phyloP scores from a whole-genome alignment of 2,888 invertebrate species.

The Pollenia amentaria region DNA sequence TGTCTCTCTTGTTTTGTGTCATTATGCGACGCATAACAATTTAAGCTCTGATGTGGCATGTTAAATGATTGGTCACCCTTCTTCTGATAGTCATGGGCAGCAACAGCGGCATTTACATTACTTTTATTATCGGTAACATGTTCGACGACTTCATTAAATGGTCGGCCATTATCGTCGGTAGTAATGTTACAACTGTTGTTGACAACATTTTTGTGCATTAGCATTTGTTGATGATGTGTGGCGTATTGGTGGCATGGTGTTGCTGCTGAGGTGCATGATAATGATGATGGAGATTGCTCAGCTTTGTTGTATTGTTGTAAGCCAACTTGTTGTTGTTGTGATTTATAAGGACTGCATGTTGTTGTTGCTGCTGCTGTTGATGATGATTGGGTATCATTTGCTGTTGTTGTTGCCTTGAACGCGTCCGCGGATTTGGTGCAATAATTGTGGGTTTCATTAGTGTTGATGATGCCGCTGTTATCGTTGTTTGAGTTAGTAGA shows the following conservation, averaged over 20 bases:
- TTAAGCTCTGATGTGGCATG: conserved; percentile 63
- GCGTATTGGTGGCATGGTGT: conserved; percentile 57
- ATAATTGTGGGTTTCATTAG: conserved; percentile 76
- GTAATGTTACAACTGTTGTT: conserved; percentile 59
- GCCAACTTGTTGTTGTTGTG: conserved; percentile 62
- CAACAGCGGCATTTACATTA: conserved; percentile 14
- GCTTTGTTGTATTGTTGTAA: conserved; percentile 65
- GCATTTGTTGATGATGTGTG: conserved; percentile 78
- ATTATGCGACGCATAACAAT: conserved; percentile 52
- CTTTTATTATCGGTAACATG: conserved; percentile 59
- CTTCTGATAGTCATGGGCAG: conserved; percentile 33
- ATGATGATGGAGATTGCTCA: conserved; percentile 76
- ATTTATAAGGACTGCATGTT: conserved; percentile 72
- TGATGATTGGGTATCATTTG: conserved; percentile 73
- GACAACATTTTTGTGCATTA: conserved; percentile 75
- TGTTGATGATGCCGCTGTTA: conserved; percentile 61
- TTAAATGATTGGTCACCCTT: conserved; percentile 72
- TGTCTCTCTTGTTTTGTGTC: conserved; percentile 11
- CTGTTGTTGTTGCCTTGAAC: conserved; percentile 76
- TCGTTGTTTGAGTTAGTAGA: conserved; percentile 58
- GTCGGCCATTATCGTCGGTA: conserved; percentile 68
- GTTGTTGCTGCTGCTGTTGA: conserved; percentile 74
- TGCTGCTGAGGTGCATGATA: conserved; percentile 52
- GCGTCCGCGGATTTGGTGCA: conserved; percentile 77
- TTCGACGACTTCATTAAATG: conserved; percentile 56